Conservation (phyloP, 2,888 invertebrate species). For the Agrochola lychnidis region DNA sequence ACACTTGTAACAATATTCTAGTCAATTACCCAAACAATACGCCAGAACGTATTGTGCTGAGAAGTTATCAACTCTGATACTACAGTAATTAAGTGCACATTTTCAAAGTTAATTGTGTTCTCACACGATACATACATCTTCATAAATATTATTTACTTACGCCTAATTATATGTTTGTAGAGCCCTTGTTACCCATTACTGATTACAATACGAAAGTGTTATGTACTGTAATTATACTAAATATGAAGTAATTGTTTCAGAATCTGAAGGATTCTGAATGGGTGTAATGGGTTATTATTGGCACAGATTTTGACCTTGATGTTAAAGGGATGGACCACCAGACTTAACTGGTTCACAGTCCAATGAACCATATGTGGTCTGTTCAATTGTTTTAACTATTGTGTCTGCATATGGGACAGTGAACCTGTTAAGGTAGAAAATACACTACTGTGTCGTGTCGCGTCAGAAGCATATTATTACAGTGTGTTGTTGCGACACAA, state of each 20-base stretch:
- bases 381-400: too few relatives aligned
- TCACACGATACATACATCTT: background rate
- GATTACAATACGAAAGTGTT: conserved; percentile 13
- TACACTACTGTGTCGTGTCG: too few relatives aligned
- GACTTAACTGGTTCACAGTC: too few relatives aligned
- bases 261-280: background rate
- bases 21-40: background rate
- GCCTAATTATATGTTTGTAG: conserved; percentile 44
- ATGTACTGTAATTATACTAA: conserved; percentile 1
- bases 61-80: background rate
- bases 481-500: too few relatives aligned
- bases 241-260: conserved; percentile 17
- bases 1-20: background rate
- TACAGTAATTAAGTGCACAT: background rate
- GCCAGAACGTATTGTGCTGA: background rate
- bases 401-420: too few relatives aligned
- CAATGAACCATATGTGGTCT: too few relatives aligned
- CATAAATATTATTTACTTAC: conserved; percentile 30
- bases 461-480: too few relatives aligned
- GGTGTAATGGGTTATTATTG: background rate
- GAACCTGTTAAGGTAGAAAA: too few relatives aligned
- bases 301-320: too few relatives aligned
- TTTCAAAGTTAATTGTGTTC: conserved; percentile 11
- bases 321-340: background rate
- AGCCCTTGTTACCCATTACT: conserved; percentile 51